Conservation (phyloP, 2,888 invertebrate genomes). For the Campoletis raptor region DNA sequence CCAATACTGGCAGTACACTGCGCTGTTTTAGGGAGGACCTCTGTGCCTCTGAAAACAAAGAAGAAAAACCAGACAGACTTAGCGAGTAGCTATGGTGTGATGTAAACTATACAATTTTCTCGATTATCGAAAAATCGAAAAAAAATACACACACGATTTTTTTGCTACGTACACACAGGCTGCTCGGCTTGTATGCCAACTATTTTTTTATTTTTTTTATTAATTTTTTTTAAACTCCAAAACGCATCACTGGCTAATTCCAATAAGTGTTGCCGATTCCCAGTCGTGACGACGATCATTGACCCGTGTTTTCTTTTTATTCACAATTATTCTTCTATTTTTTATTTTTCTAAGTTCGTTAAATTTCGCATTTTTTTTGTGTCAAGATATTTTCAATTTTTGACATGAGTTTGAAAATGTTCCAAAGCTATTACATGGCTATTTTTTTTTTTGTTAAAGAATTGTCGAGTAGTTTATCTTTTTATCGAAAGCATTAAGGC, state of each 20-base stretch:
- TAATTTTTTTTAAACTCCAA: conserved; percentile 16
- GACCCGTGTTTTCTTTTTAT: conserved; percentile 6
- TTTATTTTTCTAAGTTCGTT: conserved; percentile 14
- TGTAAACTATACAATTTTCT: conserved; percentile 65
- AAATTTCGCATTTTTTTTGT: background rate
- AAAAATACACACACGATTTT: conserved; percentile 75
- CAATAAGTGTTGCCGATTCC: conserved; percentile 83
- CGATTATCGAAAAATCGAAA: conserved; percentile 55
- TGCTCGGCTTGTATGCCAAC: conserved; percentile 73
- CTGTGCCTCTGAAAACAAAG: conserved; percentile 82
- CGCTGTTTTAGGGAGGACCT: conserved; percentile 80
- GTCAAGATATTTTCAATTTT: background rate
- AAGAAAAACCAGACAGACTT: conserved; percentile 83
- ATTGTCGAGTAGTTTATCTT: background rate
- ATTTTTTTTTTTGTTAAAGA: background rate
- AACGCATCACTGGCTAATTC: conserved; percentile 82
- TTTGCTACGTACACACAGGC: conserved; percentile 78
- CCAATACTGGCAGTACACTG: conserved; percentile 83
- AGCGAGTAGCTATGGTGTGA: conserved; percentile 78
- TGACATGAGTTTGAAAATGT: background rate
- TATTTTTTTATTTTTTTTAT: background rate
- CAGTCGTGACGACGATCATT: conserved; percentile 68
- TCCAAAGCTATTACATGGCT: background rate
- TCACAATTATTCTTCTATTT: background rate
- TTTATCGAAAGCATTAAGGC: background rate